Evolutionary conservation across 2,797 vertebrate genomes (phyloP).

Genomic region (Aplochiton taeniatus): DNA sequence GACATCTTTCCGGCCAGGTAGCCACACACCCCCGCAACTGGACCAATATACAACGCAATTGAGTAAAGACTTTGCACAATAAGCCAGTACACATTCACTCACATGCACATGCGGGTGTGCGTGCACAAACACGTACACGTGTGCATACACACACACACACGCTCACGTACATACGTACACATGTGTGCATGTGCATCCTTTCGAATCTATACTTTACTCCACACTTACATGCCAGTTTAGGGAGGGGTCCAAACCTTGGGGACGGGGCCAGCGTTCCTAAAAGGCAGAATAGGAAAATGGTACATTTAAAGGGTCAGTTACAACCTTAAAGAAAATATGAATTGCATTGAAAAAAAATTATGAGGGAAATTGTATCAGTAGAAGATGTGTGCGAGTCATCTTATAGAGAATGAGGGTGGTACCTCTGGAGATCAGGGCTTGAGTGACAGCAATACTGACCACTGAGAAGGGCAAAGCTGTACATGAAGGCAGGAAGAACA

Average conservation of each 20-base stretch:
- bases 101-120: too few species aligned
- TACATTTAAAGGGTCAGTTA: neutral
- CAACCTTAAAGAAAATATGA: too few species aligned
- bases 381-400: too few species aligned
- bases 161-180: neutral
- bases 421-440: slow-evolving; percentile 67
- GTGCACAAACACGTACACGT: too few species aligned
- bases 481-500: slow-evolving; percentile 13
- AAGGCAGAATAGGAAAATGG: slow-evolving; percentile 15
- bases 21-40: slow-evolving; percentile 72
- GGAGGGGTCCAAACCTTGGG: slow-evolving; percentile 63
- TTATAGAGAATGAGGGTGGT: slow-evolving; percentile 9
- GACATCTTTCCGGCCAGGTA: slow-evolving; percentile 88
- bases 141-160: neutral
- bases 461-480: slow-evolving; percentile 69
- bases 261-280: slow-evolving; percentile 60
- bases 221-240: slow-evolving; percentile 73
- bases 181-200: neutral
- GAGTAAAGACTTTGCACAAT: too few species aligned
- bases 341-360: neutral
- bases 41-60: slow-evolving; percentile 17
- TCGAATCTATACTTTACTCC: too few species aligned
- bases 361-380: neutral
- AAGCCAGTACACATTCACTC: too few species aligned
- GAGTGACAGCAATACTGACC: slow-evolving; percentile 62